Evolutionary conservation across 2,888 invertebrate genomes (phyloP).

Genomic region (Calliphora vomitoria): DNA sequence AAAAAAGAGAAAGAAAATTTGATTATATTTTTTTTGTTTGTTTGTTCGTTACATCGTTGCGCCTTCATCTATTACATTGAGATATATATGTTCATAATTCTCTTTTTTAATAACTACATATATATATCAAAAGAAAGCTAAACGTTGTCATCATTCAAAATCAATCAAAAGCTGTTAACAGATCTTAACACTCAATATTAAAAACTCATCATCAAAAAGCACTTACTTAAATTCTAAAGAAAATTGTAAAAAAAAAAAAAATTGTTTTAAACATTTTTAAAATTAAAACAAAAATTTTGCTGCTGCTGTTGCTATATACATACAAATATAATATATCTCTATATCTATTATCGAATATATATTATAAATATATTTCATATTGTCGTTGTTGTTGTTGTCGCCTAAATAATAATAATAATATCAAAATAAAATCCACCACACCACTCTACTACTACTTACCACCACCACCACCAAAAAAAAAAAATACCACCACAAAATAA

Average conservation of each 20-base stretch:
- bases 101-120: neutral
- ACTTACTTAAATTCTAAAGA: constrained; percentile 44
- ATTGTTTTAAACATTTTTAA: constrained; percentile 48
- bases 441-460: constrained; percentile 70
- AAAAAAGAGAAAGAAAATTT: constrained; percentile 6
- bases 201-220: constrained; percentile 58
- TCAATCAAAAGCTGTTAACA: constrained; percentile 28
- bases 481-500: constrained; percentile 62
- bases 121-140: constrained; percentile 54
- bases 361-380: constrained; percentile 70
- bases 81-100: constrained; percentile 26
- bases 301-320: constrained; percentile 74
- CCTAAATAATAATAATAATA: constrained; percentile 73
- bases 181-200: constrained; percentile 33
- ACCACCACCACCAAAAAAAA: constrained; percentile 48
- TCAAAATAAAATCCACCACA: constrained; percentile 62
- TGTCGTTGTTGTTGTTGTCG: constrained; percentile 76
- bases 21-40: constrained; percentile 37
- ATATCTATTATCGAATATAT: constrained; percentile 60
- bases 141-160: constrained; percentile 51
- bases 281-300: constrained; percentile 61
- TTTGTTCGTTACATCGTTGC: constrained; percentile 42
- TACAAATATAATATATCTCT: constrained; percentile 56
- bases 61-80: constrained; percentile 39
- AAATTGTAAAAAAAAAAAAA: constrained; percentile 27